phyloP scores from a whole-genome alignment of 2,888 invertebrate species.

The Tyria jacobaeae region DNA sequence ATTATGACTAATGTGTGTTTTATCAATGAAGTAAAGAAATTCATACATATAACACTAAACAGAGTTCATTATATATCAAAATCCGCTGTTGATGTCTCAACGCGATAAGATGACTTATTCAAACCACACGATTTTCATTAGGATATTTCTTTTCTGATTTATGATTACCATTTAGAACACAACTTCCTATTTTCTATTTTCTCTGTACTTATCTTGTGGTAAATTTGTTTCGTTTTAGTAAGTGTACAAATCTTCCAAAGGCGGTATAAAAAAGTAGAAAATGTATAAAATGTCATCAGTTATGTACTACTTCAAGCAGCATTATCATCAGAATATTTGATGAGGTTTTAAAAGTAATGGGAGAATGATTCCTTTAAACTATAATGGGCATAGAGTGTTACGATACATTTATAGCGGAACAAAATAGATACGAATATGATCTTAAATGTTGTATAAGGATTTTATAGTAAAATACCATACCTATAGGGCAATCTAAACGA shows the following conservation, averaged over 20 bases:
- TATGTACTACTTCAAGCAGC: too few species aligned
- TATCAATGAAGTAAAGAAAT: not conserved
- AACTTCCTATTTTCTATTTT: slow-evolving; percentile 49
- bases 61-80: too few species aligned
- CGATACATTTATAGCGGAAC: not conserved
- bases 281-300: not conserved
- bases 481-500: too few species aligned
- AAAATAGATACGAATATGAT: not conserved
- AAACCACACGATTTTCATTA: slow-evolving; percentile 4
- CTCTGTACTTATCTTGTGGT: slow-evolving; percentile 52
- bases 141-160: not conserved
- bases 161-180: slow-evolving; percentile 7
- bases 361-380: too few species aligned
- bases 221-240: slow-evolving; percentile 13
- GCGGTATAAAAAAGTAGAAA: slow-evolving; percentile 24
- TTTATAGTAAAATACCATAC: not conserved
- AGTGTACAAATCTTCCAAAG: slow-evolving; percentile 3
- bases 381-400: too few species aligned
- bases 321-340: too few species aligned
- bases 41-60: not conserved
- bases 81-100: too few species aligned
- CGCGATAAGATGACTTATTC: not conserved
- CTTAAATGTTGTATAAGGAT: not conserved
- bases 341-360: too few species aligned
- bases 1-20: not conserved